These are phyloP conservation scores for Alcedo atthis DNA, from an alignment of 2,797 vertebrate genomes.

Conservation along the genomic window DNA sequence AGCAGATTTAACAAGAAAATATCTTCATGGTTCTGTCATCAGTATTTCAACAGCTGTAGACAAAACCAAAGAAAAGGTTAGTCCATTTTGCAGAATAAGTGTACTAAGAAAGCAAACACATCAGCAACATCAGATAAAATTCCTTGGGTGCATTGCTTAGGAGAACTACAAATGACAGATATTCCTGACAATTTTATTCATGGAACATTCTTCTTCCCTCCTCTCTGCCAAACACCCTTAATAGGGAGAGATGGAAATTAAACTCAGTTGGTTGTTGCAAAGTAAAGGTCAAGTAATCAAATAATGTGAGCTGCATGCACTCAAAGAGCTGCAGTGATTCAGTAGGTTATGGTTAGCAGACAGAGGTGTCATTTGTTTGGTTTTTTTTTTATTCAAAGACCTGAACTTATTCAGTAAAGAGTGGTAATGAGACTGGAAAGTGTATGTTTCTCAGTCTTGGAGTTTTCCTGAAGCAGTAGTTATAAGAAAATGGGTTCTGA, in stretches of 20 bases:
- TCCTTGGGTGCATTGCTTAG: neutral
- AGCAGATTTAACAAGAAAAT: neutral
- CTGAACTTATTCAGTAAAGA: too few species aligned
- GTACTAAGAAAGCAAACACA: neutral
- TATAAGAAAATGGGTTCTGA: neutral
- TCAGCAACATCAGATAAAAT: neutral
- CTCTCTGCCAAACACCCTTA: too few species aligned
- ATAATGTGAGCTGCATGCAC: too few species aligned
- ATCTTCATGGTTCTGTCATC: neutral
- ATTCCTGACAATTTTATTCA: neutral
- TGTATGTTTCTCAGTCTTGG: neutral
- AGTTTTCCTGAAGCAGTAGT: neutral
- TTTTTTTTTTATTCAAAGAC: too few species aligned
- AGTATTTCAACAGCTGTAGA: neutral
- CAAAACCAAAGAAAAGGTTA: neutral
- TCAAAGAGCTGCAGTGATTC: too few species aligned
- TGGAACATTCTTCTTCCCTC: too few species aligned
- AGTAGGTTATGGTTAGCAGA: too few species aligned
- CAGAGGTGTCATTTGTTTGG: too few species aligned
- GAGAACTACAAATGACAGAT: neutral
- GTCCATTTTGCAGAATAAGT: neutral
- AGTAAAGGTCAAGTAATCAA: too few species aligned
- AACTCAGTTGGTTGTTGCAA: too few species aligned
- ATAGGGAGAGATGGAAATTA: too few species aligned
- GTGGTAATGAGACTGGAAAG: neutral